A percentile compares a stretch with the other conserved stretches of the same genome.
Conservation (phyloP, 2,113 vertebrate species). For the Seriola aureovittata region DNA sequence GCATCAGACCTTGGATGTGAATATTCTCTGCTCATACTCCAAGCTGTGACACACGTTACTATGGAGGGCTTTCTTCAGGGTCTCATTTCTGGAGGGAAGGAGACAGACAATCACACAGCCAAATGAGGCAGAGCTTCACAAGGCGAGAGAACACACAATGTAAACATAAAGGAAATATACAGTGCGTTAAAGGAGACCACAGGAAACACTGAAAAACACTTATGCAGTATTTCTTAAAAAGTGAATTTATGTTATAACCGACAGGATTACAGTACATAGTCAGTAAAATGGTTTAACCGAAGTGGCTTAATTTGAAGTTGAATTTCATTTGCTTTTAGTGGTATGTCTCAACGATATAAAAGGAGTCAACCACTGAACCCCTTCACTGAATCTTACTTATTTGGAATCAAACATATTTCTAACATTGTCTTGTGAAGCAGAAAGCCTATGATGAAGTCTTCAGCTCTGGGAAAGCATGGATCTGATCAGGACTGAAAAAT, state of each 20-base stretch:
- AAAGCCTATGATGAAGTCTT: too few relatives aligned
- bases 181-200: not conserved
- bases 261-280: not conserved
- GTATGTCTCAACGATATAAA: too few relatives aligned
- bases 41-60: conserved; percentile 58
- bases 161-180: not conserved
- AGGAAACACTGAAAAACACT: not conserved
- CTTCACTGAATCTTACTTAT: not conserved
- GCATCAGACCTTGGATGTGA: conserved; percentile 81
- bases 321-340: too few relatives aligned
- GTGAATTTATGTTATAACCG: not conserved
- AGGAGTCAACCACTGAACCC: not conserved
- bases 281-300: not conserved
- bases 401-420: too few relatives aligned
- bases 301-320: not conserved
- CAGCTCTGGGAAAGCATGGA: too few relatives aligned
- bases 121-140: not conserved
- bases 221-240: not conserved
- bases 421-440: too few relatives aligned
- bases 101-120: not conserved
- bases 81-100: conserved; percentile 68
- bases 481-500: too few relatives aligned
- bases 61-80: conserved; percentile 73
- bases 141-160: not conserved
- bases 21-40: conserved; percentile 79